Percentiles rank a stretch among this genome's conserved stretches.
These are phyloP conservation scores for Lethrus apterus DNA, from an alignment of 1,140 invertebrate genomes.

Conservation along the genomic window DNA sequence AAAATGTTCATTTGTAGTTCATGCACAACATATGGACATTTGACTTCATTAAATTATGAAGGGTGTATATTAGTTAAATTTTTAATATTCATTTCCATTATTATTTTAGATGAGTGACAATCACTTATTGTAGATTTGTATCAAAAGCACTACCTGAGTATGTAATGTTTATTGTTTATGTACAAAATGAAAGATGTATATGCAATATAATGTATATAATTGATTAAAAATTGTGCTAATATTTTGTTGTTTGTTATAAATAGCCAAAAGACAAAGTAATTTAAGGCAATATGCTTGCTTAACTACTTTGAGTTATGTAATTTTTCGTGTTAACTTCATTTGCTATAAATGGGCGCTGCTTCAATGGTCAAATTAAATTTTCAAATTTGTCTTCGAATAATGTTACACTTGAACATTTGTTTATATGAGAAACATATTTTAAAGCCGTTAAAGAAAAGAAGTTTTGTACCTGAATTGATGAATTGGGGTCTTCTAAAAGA, in stretches of 20 bases:
- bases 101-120: conserved; percentile 19
- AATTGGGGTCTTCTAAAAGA: no score
- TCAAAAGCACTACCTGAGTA: conserved; percentile 17
- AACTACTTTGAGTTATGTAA: no score
- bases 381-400: no score
- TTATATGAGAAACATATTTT: no score
- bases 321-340: no score
- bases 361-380: no score
- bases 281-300: no score
- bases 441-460: no score
- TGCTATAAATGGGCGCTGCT: no score
- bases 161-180: conserved; percentile 20
- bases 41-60: conserved; percentile 6
- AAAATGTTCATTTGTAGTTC: neutral
- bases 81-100: conserved; percentile 2
- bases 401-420: no score
- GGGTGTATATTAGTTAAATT: neutral
- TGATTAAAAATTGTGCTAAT: conserved; percentile 13
- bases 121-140: conserved; percentile 13
- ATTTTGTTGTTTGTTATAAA: conserved; percentile 1
- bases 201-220: conserved; percentile 12
- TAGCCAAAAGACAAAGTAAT: no score
- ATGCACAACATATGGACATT: conserved; percentile 3
- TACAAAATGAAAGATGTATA: conserved; percentile 18
- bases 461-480: no score